Conservation (phyloP, 1,140 invertebrate species). For the Heliconius eleuchia region DNA sequence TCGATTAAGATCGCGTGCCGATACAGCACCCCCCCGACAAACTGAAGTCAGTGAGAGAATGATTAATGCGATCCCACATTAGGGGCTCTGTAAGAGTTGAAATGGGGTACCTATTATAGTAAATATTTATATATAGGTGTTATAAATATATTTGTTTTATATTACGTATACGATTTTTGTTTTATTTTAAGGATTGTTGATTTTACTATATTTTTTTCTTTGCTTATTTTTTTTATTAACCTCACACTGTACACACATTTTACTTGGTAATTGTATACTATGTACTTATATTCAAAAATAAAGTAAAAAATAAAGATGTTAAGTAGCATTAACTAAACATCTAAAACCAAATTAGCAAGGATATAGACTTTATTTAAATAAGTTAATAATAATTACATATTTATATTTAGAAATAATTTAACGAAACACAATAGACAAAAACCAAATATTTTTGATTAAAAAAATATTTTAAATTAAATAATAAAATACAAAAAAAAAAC, state of each 20-base stretch:
- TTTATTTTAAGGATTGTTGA: neutral
- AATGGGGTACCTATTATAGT: slow-evolving; percentile 14
- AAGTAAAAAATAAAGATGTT: no score
- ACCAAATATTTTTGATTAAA: neutral
- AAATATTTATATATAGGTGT: neutral
- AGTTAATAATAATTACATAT: no score
- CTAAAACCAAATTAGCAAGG: no score
- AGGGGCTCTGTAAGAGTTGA: slow-evolving; percentile 31
- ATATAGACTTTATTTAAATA: no score
- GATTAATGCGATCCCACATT: slow-evolving; percentile 65
- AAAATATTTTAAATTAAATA: neutral
- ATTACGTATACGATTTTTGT: neutral
- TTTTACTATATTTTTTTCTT: neutral
- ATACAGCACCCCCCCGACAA: slow-evolving; percentile 19
- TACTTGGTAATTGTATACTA: no score
- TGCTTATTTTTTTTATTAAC: no score
- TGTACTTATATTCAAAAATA: no score
- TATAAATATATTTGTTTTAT: no score
- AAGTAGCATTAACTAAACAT: no score
- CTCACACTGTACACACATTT: no score
- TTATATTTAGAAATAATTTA: no score
- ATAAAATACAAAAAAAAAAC: neutral
- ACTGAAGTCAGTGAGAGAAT: slow-evolving; percentile 57
- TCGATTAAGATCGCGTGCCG: slow-evolving; percentile 25
- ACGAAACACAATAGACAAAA: no score